phyloP scores from a whole-genome alignment of 1,140 invertebrate species.

The Drosophila hydei region DNA sequence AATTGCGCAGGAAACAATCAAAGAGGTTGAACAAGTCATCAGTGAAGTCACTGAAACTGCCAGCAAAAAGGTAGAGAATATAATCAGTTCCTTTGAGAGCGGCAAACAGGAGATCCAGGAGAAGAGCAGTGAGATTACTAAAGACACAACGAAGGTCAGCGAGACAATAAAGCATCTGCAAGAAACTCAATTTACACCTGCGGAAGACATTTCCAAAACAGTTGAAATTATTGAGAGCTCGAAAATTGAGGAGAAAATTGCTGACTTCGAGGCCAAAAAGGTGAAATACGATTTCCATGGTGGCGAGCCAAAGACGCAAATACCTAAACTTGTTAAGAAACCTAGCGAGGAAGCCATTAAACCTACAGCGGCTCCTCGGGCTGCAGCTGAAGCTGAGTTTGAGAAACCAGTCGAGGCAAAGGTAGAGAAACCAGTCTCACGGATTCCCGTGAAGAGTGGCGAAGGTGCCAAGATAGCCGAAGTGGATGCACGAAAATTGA shows the following conservation, averaged over 20 bases:
- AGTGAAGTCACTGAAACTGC: constrained; percentile 68
- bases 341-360: constrained; percentile 55
- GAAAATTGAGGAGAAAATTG: constrained; percentile 77
- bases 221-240: constrained; percentile 56
- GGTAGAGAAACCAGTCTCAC: constrained; percentile 58
- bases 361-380: constrained; percentile 69
- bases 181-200: constrained; percentile 49
- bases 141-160: constrained; percentile 65
- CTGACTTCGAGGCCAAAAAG: constrained; percentile 78
- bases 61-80: constrained; percentile 69
- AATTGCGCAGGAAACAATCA: constrained; percentile 58
- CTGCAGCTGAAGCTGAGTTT: constrained; percentile 50
- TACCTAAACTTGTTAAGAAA: constrained; percentile 66
- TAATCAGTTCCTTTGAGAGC: constrained; percentile 67
- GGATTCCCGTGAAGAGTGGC: constrained; percentile 63
- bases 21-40: constrained; percentile 63
- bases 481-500: constrained; percentile 65
- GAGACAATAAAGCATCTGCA: constrained; percentile 72
- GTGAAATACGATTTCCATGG: constrained; percentile 78
- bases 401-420: constrained; percentile 52
- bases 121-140: constrained; percentile 21
- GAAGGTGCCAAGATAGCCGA: constrained; percentile 41
- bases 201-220: constrained; percentile 52
- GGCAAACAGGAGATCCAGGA: constrained; percentile 39
- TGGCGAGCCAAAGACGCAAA: constrained; percentile 71